A percentile compares a stretch with the other conserved stretches of the same genome.
These are phyloP conservation scores for Pheosia gnoma DNA, from an alignment of 2,888 invertebrate genomes.

Conservation along the genomic window DNA sequence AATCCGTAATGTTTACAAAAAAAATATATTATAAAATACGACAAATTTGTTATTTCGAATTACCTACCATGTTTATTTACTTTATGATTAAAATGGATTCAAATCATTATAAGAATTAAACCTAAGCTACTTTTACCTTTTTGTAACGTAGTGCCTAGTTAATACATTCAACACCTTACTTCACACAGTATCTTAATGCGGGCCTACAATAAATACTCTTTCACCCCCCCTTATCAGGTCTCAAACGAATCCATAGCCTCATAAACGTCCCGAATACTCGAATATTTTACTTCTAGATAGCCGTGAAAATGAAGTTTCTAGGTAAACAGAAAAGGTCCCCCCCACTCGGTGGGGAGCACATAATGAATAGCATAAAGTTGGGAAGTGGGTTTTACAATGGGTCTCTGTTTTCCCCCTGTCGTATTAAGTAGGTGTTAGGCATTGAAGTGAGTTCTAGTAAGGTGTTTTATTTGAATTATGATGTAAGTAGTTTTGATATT, in stretches of 20 bases:
- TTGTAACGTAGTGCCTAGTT: background rate
- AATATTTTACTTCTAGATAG: slow-evolving; percentile 30
- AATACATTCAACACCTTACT: background rate
- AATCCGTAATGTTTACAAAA: no score
- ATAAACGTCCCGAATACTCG: slow-evolving; percentile 15
- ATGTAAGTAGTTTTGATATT: no score
- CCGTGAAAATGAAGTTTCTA: slow-evolving; percentile 13
- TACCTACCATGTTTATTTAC: no score
- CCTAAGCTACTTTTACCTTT: background rate
- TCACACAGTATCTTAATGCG: background rate
- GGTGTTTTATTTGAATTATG: background rate
- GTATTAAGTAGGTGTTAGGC: slow-evolving; percentile 1
- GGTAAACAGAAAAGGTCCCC: slow-evolving; percentile 4
- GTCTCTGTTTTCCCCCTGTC: slow-evolving; percentile 24
- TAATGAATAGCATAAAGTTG: slow-evolving; percentile 24
- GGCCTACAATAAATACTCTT: slow-evolving; percentile 2
- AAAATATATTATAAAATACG: no score
- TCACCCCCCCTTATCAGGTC: slow-evolving; percentile 22
- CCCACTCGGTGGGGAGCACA: slow-evolving; percentile 8
- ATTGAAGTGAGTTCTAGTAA: background rate
- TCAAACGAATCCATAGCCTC: slow-evolving; percentile 15
- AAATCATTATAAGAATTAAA: no score
- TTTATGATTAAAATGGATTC: no score
- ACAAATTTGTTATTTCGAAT: no score
- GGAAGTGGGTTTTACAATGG: slow-evolving; percentile 33